These are phyloP conservation scores for Cliona cf. orientalis DNA, from an alignment of 37 sponge, comb jelly and placozoan genomes.

Conservation along the genomic window DNA sequence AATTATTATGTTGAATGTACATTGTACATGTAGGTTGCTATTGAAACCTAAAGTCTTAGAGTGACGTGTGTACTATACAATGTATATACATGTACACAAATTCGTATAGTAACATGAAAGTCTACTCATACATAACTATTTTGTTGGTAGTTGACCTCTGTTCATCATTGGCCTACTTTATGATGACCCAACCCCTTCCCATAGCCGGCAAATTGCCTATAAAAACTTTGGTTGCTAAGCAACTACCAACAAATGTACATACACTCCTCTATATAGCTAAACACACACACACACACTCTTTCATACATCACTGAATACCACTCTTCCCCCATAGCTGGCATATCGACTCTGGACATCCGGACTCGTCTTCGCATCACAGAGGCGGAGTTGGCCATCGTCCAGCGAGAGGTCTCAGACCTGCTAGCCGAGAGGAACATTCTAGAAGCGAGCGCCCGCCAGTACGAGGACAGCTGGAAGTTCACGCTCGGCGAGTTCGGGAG, in stretches of 20 bases:
- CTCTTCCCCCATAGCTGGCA: constrained; percentile 24
- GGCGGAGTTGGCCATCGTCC: constrained; percentile 72
- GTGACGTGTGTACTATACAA: too few relatives aligned
- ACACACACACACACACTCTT: constrained; percentile 43
- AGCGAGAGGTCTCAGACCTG: constrained; percentile 60
- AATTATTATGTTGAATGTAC: too few relatives aligned
- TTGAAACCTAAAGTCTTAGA: too few relatives aligned
- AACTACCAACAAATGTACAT: not conserved
- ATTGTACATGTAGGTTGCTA: too few relatives aligned
- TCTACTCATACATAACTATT: too few relatives aligned
- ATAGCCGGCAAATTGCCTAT: too few relatives aligned
- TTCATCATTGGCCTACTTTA: too few relatives aligned
- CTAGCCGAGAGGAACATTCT: constrained; percentile 48
- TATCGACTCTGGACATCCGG: constrained; percentile 59
- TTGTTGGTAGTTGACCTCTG: too few relatives aligned
- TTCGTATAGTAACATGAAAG: too few relatives aligned
- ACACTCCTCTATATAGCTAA: constrained; percentile 15
- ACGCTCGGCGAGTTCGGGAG: constrained; percentile 22
- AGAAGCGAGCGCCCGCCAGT: constrained; percentile 23
- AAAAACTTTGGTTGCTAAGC: too few relatives aligned
- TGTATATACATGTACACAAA: too few relatives aligned
- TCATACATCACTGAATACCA: constrained; percentile 5
- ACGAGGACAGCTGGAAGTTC: constrained; percentile 41
- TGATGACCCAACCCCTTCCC: too few relatives aligned
- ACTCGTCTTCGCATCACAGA: constrained; percentile 74